Conservation (phyloP, 1,140 invertebrate species). For the Anastrepha obliqua region DNA sequence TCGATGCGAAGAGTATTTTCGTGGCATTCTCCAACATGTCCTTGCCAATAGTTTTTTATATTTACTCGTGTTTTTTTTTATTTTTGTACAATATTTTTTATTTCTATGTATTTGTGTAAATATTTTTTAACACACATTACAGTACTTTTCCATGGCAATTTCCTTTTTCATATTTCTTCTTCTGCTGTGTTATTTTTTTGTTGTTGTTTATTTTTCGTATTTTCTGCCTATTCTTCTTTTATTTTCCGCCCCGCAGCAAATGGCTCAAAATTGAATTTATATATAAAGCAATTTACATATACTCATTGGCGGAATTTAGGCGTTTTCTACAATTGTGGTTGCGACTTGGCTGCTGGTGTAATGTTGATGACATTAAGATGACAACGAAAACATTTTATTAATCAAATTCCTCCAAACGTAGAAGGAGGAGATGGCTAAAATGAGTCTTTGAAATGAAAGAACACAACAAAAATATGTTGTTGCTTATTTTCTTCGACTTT, state of each 20-base stretch:
- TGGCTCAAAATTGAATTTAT: constrained; percentile 31
- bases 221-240: neutral
- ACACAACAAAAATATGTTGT: neutral
- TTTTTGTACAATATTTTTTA: neutral
- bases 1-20: no score
- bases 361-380: constrained; percentile 18
- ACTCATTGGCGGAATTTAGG: neutral
- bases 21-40: no score
- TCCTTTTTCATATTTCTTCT: neutral
- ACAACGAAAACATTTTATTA: constrained; percentile 28
- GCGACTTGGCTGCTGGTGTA: neutral
- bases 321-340: neutral
- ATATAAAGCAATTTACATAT: constrained; percentile 49
- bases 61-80: no score
- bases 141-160: neutral
- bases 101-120: neutral
- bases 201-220: neutral
- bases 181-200: neutral
- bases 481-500: neutral
- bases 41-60: no score
- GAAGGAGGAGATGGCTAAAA: neutral
- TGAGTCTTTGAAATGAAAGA: neutral
- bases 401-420: neutral
- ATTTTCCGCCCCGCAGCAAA: neutral
- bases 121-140: neutral